A percentile compares a stretch with the other conserved stretches of the same genome.
These are phyloP conservation scores for Montipora cactus DNA, from an alignment of 64 coral and sea anemone genomes.

Conservation along the genomic window DNA sequence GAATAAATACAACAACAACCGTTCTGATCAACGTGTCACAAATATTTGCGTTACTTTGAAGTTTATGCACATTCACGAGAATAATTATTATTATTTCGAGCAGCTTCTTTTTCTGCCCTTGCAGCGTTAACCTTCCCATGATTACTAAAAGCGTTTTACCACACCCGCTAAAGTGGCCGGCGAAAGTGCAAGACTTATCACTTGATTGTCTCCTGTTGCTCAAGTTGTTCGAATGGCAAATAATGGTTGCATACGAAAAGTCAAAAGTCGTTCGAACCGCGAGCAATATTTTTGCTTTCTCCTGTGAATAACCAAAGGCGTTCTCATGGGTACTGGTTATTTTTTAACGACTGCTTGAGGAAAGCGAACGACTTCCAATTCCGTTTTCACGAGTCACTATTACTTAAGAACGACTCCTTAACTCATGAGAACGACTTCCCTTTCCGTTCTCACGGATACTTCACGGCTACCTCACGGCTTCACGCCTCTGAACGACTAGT, in stretches of 20 bases:
- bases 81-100: background rate
- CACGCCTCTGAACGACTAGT: no score
- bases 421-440: no score
- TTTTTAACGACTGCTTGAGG: background rate
- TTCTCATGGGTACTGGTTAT: background rate
- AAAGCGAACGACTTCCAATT: background rate
- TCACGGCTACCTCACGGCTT: no score
- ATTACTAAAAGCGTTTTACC: background rate
- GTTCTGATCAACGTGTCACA: background rate
- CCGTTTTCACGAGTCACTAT: no score
- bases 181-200: background rate
- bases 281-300: background rate
- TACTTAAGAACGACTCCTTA: no score
- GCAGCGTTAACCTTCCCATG: background rate
- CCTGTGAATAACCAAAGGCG: background rate
- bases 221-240: background rate
- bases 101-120: background rate
- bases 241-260: background rate
- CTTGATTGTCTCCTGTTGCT: no score
- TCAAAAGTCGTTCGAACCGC: background rate
- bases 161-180: background rate
- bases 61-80: background rate
- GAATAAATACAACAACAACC: background rate
- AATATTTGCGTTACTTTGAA: background rate
- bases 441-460: no score